phyloP scores from a whole-genome alignment of 1,140 invertebrate genomes.

The Neuroterus valhalla region DNA sequence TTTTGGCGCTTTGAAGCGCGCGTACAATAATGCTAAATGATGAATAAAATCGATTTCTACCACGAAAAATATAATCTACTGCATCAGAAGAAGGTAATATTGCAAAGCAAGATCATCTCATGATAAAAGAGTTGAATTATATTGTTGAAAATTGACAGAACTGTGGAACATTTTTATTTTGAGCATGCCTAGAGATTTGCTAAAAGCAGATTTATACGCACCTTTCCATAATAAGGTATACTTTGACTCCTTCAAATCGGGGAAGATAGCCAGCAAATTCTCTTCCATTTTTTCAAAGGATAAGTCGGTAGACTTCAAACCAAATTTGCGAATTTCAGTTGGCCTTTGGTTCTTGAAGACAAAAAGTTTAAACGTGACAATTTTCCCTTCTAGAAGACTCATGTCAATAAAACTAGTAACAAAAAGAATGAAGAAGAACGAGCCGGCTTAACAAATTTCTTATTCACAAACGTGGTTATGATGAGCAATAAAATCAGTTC shows the following conservation, averaged over 20 bases:
- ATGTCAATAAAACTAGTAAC: not conserved
- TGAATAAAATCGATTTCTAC: not conserved
- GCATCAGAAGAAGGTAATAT: not conserved
- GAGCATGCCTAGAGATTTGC: too few species aligned
- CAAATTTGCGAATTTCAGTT: slow-evolving; percentile 5
- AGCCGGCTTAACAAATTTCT: not conserved
- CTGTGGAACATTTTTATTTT: too few species aligned
- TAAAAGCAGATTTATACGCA: not conserved
- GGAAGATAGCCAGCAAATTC: not conserved
- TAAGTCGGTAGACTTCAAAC: not conserved
- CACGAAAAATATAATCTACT: too few species aligned
- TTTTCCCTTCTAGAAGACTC: slow-evolving; percentile 1
- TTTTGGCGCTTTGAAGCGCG: too few species aligned
- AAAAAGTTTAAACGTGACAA: not conserved
- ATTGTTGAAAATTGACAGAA: too few species aligned
- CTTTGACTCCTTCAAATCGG: not conserved
- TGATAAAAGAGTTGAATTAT: too few species aligned
- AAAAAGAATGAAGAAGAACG: not conserved
- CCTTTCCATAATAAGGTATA: slow-evolving; percentile 18
- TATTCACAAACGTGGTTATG: not conserved
- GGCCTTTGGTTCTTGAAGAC: not conserved
- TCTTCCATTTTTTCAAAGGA: slow-evolving; percentile 18
- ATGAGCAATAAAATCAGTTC: too few species aligned
- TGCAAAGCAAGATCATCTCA: not conserved
- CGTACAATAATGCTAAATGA: too few species aligned